These are phyloP conservation scores for Papilio machaon DNA, from an alignment of 1,140 invertebrate genomes.

Conservation along the genomic window DNA sequence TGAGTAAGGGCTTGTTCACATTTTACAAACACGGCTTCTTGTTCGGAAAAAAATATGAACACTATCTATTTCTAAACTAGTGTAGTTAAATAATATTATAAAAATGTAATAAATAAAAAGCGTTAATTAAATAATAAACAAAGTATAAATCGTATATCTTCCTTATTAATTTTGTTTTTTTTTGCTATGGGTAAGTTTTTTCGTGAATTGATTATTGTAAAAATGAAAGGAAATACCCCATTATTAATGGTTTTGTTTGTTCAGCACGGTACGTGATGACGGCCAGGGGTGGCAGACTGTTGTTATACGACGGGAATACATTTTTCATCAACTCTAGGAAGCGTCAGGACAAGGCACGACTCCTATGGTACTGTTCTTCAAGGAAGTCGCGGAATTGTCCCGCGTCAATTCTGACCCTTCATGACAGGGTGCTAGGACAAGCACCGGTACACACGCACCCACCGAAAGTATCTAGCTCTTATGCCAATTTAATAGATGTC, in stretches of 20 bases:
- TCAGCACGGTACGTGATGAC: constrained; percentile 62
- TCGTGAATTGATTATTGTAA: not conserved
- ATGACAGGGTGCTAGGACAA: constrained; percentile 61
- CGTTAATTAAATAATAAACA: not conserved
- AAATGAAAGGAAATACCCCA: not conserved
- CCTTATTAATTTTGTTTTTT: no score
- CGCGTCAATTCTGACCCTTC: constrained; percentile 62
- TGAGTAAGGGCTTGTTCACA: not conserved
- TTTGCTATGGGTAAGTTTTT: constrained; percentile 6
- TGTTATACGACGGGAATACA: constrained; percentile 66
- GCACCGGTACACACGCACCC: constrained; percentile 65
- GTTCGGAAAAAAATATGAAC: not conserved
- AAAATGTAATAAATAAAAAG: not conserved
- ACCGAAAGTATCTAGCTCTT: constrained; percentile 62
- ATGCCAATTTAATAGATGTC: constrained; percentile 29
- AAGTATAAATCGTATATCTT: not conserved
- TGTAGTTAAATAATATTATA: not conserved
- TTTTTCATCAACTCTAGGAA: constrained; percentile 69
- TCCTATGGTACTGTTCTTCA: constrained; percentile 71
- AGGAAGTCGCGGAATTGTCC: constrained; percentile 64
- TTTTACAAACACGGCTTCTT: not conserved
- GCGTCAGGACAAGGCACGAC: constrained; percentile 52
- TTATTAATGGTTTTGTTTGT: constrained; percentile 41
- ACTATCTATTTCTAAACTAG: not conserved
- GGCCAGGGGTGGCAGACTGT: constrained; percentile 57